Evolutionary conservation across 2,113 vertebrate species (phyloP).

Genomic region (Notothenia rossii): DNA sequence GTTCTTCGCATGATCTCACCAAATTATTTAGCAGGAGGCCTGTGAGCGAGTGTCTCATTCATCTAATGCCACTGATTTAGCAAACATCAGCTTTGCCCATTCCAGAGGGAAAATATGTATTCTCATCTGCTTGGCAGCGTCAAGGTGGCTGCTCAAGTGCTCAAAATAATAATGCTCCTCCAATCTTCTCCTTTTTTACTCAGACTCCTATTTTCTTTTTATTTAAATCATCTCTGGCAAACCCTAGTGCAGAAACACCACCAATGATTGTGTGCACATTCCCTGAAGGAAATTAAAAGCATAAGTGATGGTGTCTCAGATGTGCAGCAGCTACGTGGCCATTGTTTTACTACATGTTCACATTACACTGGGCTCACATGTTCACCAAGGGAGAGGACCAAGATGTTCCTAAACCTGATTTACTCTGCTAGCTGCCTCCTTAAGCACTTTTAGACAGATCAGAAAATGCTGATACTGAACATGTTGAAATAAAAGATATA

Average conservation of each 20-base stretch:
- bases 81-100: constrained; percentile 76
- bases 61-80: constrained; percentile 82
- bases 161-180: constrained; percentile 81
- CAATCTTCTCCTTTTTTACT: constrained; percentile 41
- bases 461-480: constrained; percentile 32
- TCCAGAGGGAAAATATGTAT: constrained; percentile 80
- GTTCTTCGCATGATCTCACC: constrained; percentile 58
- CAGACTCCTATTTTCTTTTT: constrained; percentile 11
- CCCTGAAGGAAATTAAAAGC: constrained; percentile 60
- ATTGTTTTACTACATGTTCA: constrained; percentile 11
- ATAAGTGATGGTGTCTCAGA: constrained; percentile 38
- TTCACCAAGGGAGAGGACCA: constrained; percentile 56
- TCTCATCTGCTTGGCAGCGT: constrained; percentile 74
- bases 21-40: constrained; percentile 73
- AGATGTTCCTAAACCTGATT: constrained; percentile 37
- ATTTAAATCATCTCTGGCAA: constrained; percentile 47
- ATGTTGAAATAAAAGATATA: neutral
- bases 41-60: constrained; percentile 69
- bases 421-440: constrained; percentile 40
- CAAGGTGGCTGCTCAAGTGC: constrained; percentile 80
- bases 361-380: constrained; percentile 8
- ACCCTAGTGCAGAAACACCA: constrained; percentile 57
- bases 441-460: constrained; percentile 49
- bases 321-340: constrained; percentile 50
- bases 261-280: constrained; percentile 63